These are phyloP conservation scores for Mugil cephalus DNA, from an alignment of 2,113 vertebrate genomes.

Conservation along the genomic window DNA sequence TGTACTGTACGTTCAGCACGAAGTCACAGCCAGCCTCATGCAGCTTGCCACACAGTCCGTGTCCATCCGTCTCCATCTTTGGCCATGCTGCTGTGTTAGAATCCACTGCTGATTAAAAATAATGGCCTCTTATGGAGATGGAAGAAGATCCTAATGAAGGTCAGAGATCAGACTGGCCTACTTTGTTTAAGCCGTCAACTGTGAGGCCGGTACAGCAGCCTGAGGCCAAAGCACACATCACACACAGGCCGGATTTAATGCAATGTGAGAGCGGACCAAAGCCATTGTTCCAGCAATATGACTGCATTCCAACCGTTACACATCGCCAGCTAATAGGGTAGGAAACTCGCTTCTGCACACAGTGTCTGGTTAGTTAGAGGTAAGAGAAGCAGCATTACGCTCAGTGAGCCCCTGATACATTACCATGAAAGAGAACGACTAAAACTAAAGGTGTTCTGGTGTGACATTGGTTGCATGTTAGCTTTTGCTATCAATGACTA, in stretches of 20 bases:
- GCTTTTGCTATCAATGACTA: too few species aligned
- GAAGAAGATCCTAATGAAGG: conserved; percentile 66
- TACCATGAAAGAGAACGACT: neutral
- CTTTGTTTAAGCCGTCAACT: conserved; percentile 59
- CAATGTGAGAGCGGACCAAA: neutral
- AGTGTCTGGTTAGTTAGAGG: neutral
- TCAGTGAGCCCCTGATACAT: neutral
- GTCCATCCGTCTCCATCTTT: conserved; percentile 64
- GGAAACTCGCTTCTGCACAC: conserved; percentile 16
- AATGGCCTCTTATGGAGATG: conserved; percentile 64
- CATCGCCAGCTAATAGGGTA: conserved; percentile 11
- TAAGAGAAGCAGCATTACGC: neutral
- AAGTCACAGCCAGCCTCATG: conserved; percentile 27
- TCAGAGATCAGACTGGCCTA: conserved; percentile 63
- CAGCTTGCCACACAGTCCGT: conserved; percentile 15
- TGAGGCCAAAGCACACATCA: conserved; percentile 35
- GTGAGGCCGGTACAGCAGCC: conserved; percentile 40
- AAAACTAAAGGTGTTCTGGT: neutral
- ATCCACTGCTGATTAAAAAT: conserved; percentile 67
- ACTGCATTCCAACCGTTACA: conserved; percentile 27
- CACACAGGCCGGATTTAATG: conserved; percentile 42
- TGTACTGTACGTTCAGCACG: neutral
- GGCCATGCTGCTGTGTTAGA: conserved; percentile 56
- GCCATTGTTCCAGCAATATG: conserved; percentile 20
- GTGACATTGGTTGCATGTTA: conserved; percentile 2